Evolutionary conservation across 2,888 invertebrate genomes (phyloP).

Genomic region (Andrena minutula): DNA sequence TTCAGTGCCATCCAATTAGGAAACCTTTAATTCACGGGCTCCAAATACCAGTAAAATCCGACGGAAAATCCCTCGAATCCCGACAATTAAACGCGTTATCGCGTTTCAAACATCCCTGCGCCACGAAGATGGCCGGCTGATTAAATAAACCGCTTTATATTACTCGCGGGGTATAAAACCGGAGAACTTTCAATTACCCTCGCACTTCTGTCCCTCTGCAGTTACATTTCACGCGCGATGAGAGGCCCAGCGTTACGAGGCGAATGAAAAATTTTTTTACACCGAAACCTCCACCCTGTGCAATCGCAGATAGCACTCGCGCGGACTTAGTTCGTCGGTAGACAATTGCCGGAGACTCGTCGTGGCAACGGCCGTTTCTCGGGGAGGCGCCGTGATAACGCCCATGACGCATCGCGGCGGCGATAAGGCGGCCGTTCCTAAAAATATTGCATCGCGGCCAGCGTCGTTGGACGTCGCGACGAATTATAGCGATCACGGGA

Average conservation of each 20-base stretch:
- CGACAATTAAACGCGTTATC: no score
- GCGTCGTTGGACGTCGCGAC: slow-evolving; percentile 19
- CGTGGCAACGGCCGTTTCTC: slow-evolving; percentile 28
- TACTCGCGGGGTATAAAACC: neutral
- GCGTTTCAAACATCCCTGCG: no score
- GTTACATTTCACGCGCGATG: neutral
- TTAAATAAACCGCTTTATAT: no score
- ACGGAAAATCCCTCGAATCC: no score
- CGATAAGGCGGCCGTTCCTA: slow-evolving; percentile 57
- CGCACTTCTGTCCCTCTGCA: neutral
- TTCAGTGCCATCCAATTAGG: no score
- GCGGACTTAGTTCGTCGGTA: slow-evolving; percentile 46
- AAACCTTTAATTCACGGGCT: no score
- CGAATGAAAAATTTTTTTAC: neutral
- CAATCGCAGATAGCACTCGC: slow-evolving; percentile 27
- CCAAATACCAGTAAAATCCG: no score
- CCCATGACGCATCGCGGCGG: slow-evolving; percentile 58
- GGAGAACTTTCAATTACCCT: neutral
- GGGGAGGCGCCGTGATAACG: slow-evolving; percentile 55
- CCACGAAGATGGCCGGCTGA: no score
- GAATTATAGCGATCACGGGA: slow-evolving; percentile 28
- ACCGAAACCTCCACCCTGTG: neutral
- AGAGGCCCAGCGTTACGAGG: neutral
- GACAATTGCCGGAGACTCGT: slow-evolving; percentile 41
- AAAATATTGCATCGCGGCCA: slow-evolving; percentile 50